Conservation (phyloP, 2,797 vertebrate genomes). For the Fringilla coelebs region DNA sequence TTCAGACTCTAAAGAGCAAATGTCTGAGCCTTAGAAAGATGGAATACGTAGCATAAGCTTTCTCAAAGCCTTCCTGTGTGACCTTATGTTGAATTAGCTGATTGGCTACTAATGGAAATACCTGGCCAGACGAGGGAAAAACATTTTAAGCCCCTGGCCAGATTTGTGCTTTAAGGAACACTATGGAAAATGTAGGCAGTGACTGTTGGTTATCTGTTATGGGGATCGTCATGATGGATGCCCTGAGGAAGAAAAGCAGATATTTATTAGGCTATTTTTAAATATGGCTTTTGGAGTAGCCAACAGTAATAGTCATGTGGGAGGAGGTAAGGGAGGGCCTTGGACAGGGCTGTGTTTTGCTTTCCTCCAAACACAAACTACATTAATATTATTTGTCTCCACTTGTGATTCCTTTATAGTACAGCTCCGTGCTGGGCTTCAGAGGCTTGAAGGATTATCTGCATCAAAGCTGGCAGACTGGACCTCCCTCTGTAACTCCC, state of each 20-base stretch:
- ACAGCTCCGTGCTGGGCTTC: constrained; percentile 75
- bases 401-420: constrained; percentile 70
- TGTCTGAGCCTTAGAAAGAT: background rate
- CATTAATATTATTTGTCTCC: background rate
- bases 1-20: background rate
- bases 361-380: background rate
- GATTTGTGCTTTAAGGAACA: background rate
- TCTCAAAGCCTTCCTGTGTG: background rate
- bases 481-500: constrained; percentile 78
- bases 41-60: background rate
- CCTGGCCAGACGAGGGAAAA: background rate
- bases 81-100: background rate
- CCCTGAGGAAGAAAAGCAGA: background rate
- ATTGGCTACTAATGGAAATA: background rate
- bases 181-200: background rate
- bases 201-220: background rate
- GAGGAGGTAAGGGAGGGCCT: background rate
- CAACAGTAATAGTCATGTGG: background rate
- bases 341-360: background rate
- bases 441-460: constrained; percentile 86
- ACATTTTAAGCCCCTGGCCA: background rate
- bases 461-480: constrained; percentile 74
- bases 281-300: background rate
- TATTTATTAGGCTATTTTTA: background rate
- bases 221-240: background rate